phyloP scores from a whole-genome alignment of 2,888 invertebrate species.

The Onchidella celtica region DNA sequence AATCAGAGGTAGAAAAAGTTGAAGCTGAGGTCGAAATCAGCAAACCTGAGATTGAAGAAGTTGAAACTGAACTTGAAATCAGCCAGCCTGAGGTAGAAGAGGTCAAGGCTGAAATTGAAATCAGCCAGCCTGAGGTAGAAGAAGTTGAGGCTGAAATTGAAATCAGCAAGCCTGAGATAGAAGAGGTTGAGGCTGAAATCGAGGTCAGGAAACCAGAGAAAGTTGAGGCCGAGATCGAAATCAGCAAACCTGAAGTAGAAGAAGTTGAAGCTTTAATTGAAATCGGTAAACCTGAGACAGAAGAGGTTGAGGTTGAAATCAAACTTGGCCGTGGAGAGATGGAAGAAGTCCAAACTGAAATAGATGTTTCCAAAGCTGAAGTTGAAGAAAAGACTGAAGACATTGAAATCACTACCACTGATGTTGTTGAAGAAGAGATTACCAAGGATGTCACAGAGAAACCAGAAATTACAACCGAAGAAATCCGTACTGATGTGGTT shows the following conservation, averaged over 20 bases:
- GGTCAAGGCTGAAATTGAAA: slow-evolving; percentile 48
- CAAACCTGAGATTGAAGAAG: slow-evolving; percentile 43
- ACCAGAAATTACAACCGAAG: slow-evolving; percentile 82
- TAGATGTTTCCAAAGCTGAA: slow-evolving; percentile 39
- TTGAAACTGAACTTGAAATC: slow-evolving; percentile 36
- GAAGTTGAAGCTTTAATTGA: slow-evolving; percentile 77
- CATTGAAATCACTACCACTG: slow-evolving; percentile 47
- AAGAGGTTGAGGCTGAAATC: slow-evolving; percentile 54
- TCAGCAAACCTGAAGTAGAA: slow-evolving; percentile 64
- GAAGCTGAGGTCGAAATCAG: slow-evolving; percentile 72
- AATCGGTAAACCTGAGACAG: slow-evolving; percentile 60
- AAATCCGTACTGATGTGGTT: too few relatives aligned
- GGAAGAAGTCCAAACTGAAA: slow-evolving; percentile 68
- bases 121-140: slow-evolving; percentile 12
- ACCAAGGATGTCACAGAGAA: slow-evolving; percentile 38
- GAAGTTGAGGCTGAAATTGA: slow-evolving; percentile 56
- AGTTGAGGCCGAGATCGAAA: slow-evolving; percentile 81
- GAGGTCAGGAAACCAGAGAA: slow-evolving; percentile 64
- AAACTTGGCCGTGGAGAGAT: slow-evolving; percentile 15
- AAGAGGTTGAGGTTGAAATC: slow-evolving; percentile 58
- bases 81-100: slow-evolving; percentile 48
- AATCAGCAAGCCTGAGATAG: slow-evolving; percentile 30
- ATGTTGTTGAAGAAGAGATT: slow-evolving; percentile 81
- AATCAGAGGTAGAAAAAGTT: slow-evolving; percentile 39
- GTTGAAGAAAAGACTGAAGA: slow-evolving; percentile 32